Percentiles rank a stretch among this genome's conserved stretches.
These are phyloP conservation scores for Xenopus petersii DNA, from an alignment of 2,797 vertebrate genomes.

Conservation along the genomic window DNA sequence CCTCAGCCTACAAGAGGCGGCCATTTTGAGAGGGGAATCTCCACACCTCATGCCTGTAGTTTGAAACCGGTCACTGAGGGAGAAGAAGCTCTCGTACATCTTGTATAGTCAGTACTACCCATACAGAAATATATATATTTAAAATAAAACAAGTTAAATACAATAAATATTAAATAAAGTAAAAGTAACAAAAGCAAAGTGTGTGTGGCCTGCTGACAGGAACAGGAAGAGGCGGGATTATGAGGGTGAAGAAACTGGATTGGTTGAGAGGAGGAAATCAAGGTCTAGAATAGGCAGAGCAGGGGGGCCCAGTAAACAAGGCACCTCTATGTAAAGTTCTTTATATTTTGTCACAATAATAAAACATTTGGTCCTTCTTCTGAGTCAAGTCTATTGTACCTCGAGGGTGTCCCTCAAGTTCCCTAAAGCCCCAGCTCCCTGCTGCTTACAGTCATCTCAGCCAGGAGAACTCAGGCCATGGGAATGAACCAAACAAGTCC, in stretches of 20 bases:
- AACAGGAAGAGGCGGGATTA: too few relatives aligned
- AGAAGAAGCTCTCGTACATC: not conserved
- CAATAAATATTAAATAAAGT: conserved; percentile 43
- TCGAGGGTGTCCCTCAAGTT: not conserved
- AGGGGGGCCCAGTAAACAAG: too few relatives aligned
- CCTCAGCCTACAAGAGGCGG: too few relatives aligned
- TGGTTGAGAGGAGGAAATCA: not conserved
- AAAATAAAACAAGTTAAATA: conserved; percentile 29
- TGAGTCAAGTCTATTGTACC: not conserved
- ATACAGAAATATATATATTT: not conserved
- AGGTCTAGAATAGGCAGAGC: not conserved
- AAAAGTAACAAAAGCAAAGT: not conserved
- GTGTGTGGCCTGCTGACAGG: not conserved
- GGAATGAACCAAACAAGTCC: not conserved
- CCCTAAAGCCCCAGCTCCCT: too few relatives aligned
- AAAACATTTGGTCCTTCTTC: not conserved
- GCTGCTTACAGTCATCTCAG: too few relatives aligned
- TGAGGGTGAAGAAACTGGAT: too few relatives aligned
- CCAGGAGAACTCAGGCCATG: not conserved
- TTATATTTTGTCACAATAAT: not conserved
- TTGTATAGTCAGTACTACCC: not conserved
- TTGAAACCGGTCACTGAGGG: not conserved
- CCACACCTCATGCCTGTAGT: too few relatives aligned
- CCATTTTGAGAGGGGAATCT: too few relatives aligned
- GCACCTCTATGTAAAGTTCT: not conserved